Evolutionary conservation across 2,888 invertebrate species (phyloP), one percentile per base, ranked within the genome.

Genomic region (Drosophila demipolita): DNA sequence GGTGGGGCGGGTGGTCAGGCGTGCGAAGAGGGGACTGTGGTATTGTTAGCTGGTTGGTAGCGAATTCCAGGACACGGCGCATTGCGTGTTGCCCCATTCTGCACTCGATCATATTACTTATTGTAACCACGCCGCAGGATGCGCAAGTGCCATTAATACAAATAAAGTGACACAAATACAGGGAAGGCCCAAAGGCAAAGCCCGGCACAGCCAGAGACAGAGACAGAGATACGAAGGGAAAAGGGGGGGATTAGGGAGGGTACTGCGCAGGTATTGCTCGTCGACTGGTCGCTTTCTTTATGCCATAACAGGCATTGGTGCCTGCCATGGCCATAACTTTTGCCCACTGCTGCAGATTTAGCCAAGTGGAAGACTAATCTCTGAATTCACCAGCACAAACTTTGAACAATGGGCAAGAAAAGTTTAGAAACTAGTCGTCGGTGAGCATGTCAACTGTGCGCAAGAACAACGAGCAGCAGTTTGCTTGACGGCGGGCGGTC

Each of bases 301-400:
- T 85, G 68, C 57, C 73, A 79, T 66, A 78, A 70, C 66, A 73
- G 65, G 64, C 64, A 67, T 76, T 58, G 57, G 66, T 33, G 42
- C 38, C 57, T 62, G 58, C 69, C 69, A 66, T 61, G 64, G 75
- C 83, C 80, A 89, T 89, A 89, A 87, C 85, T 85, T 84, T 82
- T 69, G 65, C 66, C 82, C 72, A 75, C 59, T 85, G 83, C 78
- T 79, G 82, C 73, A 75, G 85, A 90, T 68, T 90, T 87, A 90
- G 78, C 90, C 80, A 90, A 90, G 91, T 85, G 90, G 82, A 90
- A 90, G 87, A 88, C 91, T 90, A 90, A 90, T 90, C 86, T 87
- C 81, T 73, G 83, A 83, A 87, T 86, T 88, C 79, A 66, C 73
- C 77, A 80, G 80, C 78, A 73, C 55, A 35, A 86, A 89, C 79